These are phyloP conservation scores for Emydoidea blandingii DNA, from an alignment of 2,797 vertebrate genomes.

Conservation along the genomic window DNA sequence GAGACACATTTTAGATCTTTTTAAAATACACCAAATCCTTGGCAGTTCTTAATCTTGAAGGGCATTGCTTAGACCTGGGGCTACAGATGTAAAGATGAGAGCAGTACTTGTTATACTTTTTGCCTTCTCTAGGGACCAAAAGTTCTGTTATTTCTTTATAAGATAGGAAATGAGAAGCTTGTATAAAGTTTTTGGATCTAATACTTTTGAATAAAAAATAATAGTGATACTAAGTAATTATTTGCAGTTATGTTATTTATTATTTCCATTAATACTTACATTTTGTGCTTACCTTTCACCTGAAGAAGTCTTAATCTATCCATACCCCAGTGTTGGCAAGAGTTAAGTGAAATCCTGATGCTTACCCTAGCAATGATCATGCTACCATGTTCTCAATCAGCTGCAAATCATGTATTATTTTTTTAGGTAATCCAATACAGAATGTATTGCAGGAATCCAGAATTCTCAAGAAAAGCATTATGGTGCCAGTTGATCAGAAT, in stretches of 20 bases:
- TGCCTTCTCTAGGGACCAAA: not conserved
- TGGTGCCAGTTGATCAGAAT: not conserved
- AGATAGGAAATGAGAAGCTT: rapidly evolving
- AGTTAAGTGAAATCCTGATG: not conserved
- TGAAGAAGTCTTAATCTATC: not conserved
- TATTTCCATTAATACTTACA: not conserved
- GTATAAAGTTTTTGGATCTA: not conserved
- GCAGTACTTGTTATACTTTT: not conserved
- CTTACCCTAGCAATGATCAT: not conserved
- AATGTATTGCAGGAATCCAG: not conserved
- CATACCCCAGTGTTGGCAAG: not conserved
- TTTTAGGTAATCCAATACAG: not conserved
- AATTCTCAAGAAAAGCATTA: not conserved
- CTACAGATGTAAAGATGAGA: not conserved
- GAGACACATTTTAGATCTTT: not conserved
- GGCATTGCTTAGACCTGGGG: not conserved
- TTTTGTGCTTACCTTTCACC: not conserved
- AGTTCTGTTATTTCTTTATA: not conserved
- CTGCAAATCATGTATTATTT: not conserved
- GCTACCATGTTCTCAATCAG: rapidly evolving
- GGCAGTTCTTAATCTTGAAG: not conserved
- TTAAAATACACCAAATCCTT: not conserved
- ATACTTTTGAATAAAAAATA: not conserved
- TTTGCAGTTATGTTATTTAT: not conserved
- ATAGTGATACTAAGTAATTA: not conserved